Conservation (phyloP, 2,888 invertebrate species). For the Philonicus albiceps region DNA sequence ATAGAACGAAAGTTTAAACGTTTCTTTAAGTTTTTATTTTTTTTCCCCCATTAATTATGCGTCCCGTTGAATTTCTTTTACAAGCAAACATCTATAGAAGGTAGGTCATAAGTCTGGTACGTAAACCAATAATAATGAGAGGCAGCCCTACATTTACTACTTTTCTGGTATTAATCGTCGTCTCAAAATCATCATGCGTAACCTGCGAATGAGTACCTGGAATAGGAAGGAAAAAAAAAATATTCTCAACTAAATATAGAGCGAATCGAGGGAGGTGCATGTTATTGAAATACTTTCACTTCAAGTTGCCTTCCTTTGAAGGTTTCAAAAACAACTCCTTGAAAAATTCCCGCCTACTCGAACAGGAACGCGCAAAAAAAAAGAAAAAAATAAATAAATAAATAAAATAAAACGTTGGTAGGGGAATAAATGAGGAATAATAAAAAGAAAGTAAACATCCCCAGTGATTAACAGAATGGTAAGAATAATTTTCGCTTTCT, state of each 20-base stretch:
- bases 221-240: background rate
- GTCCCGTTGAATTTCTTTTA: background rate
- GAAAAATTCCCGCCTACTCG: background rate
- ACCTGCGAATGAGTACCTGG: background rate
- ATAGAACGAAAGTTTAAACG: background rate
- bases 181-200: background rate
- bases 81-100: background rate
- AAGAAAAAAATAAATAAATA: no score
- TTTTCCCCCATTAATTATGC: background rate
- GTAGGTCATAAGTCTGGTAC: background rate
- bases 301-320: background rate
- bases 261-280: background rate
- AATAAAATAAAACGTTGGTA: background rate
- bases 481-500: conserved; percentile 21
- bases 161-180: background rate
- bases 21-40: background rate
- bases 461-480: conserved; percentile 30
- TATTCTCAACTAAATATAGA: background rate
- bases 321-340: background rate
- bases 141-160: background rate
- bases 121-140: background rate
- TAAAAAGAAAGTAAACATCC: conserved; percentile 17
- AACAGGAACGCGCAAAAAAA: background rate
- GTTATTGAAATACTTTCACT: conserved; percentile 1
- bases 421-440: background rate